These are phyloP conservation scores for Aproaerema taeniolella DNA, from an alignment of 2,888 invertebrate genomes.

Conservation along the genomic window DNA sequence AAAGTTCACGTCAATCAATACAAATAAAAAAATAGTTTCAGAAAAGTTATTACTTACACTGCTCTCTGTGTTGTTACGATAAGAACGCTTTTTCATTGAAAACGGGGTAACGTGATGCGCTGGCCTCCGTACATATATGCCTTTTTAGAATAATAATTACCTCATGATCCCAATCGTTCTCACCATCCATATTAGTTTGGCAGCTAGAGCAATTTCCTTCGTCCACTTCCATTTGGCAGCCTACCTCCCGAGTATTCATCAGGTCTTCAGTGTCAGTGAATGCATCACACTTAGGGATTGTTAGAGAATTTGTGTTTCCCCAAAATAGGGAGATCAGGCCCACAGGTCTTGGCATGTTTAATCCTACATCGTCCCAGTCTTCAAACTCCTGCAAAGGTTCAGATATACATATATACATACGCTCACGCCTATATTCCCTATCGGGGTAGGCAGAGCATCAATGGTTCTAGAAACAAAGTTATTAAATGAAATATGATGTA, in stretches of 20 bases:
- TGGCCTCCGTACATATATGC: no score
- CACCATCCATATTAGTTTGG: slow-evolving; percentile 51
- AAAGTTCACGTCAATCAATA: no score
- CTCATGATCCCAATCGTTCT: slow-evolving; percentile 67
- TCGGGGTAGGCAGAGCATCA: no score
- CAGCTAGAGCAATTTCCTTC: slow-evolving; percentile 64
- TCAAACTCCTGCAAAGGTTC: slow-evolving; percentile 87
- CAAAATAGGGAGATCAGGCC: slow-evolving; percentile 83
- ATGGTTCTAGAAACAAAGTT: no score
- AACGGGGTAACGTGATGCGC: no score
- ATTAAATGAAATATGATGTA: background rate
- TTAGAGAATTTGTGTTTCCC: slow-evolving; percentile 60
- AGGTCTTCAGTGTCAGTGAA: slow-evolving; percentile 20
- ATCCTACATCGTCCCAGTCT: slow-evolving; percentile 94
- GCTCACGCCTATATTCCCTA: no score
- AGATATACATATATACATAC: no score
- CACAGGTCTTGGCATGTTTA: slow-evolving; percentile 89
- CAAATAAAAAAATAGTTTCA: no score
- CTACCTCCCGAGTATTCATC: slow-evolving; percentile 28
- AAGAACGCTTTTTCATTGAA: no score
- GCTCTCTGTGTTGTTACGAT: no score
- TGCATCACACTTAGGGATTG: slow-evolving; percentile 56
- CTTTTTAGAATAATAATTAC: slow-evolving; percentile 37
- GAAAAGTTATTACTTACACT: no score
- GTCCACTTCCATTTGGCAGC: slow-evolving; percentile 69